Percentiles rank a stretch among this genome's conserved stretches.
These are phyloP conservation scores for Tadarida brasiliensis DNA, from an alignment of 2,797 vertebrate genomes.

Conservation along the genomic window DNA sequence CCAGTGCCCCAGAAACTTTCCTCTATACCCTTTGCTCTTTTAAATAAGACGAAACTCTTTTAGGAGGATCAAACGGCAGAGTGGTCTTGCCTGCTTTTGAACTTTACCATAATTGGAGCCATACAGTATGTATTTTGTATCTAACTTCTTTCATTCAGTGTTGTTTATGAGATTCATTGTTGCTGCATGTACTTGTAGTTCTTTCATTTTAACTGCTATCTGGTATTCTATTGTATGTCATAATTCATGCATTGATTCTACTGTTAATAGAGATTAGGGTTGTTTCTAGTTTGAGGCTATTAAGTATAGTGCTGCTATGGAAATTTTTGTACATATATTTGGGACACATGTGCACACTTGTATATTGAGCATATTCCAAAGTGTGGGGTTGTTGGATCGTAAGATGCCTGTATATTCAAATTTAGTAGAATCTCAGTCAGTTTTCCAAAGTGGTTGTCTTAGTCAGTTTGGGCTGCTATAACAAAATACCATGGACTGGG, in stretches of 20 bases:
- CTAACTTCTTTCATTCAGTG: not conserved
- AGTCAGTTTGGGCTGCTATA: not conserved
- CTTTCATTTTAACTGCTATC: not conserved
- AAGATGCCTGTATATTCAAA: not conserved
- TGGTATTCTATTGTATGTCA: not conserved
- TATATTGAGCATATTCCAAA: not conserved
- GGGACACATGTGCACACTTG: not conserved
- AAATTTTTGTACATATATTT: not conserved
- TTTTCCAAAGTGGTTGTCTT: not conserved
- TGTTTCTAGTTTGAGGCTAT: not conserved
- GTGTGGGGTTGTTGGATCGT: not conserved
- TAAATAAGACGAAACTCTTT: not conserved
- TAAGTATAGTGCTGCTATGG: not conserved
- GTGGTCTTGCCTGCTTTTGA: not conserved
- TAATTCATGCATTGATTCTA: slow-evolving; percentile 5
- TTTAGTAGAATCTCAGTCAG: not conserved
- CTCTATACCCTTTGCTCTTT: not conserved
- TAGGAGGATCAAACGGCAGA: not conserved
- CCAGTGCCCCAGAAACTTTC: not conserved
- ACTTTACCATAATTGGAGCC: not conserved
- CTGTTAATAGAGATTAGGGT: not conserved
- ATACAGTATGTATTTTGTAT: slow-evolving; percentile 9
- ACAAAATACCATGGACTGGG: not conserved
- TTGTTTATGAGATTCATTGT: slow-evolving; percentile 12
- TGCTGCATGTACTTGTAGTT: not conserved